Base-by-base conservation (phyloP, 2,113 vertebrate species). In the Martes martes region DNA sequence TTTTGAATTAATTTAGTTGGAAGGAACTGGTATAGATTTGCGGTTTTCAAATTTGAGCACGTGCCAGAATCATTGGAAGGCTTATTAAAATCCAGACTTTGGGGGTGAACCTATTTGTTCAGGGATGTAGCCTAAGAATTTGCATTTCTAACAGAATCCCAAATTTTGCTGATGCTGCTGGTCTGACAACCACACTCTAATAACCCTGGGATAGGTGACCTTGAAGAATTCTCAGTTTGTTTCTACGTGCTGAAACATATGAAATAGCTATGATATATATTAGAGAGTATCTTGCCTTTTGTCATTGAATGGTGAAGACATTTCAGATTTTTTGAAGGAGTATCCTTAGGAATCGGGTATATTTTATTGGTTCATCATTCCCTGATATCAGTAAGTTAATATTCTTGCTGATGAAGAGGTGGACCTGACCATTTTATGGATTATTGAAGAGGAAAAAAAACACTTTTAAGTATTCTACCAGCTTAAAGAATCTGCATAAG, bases 401-500 rank as follows among this genome's bases (percentile, higher is more conserved):
- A 69, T 45, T 81, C 28, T 47, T 45, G 26, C 55, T 6, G 28
- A 61, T 86, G 16, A 63, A 65, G 45, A 93, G 18, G n/a, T 65
- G 5, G 4, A 16, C 52, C 47, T 67, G 45, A 65, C 36, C 45
- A 14, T 26, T 92, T 88, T 59, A 83, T 42, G 47, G 50, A 42
- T 88, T 59, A 83, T n/a, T 73, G 7, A 47, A 78, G 26, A 47
- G 74, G 36, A 19, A 52, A 65, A 45, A 86, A 84, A 73, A 61
- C 50, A 4, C 10, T 61, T 42, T 6, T 78, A 74, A 47, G 23
- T 82, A 61, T 78, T 78, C 59, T 10, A 71, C 9, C 9, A 83
- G 24, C 42, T 87, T 95, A 50, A 91, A 91, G 76, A 91, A 94
- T 73, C 65, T 83, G 42, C 31, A 92, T 88, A 76, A 83, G 59